Evolutionary conservation across 1,140 invertebrate species (phyloP).

Genomic region (Drosophila setifemur): DNA sequence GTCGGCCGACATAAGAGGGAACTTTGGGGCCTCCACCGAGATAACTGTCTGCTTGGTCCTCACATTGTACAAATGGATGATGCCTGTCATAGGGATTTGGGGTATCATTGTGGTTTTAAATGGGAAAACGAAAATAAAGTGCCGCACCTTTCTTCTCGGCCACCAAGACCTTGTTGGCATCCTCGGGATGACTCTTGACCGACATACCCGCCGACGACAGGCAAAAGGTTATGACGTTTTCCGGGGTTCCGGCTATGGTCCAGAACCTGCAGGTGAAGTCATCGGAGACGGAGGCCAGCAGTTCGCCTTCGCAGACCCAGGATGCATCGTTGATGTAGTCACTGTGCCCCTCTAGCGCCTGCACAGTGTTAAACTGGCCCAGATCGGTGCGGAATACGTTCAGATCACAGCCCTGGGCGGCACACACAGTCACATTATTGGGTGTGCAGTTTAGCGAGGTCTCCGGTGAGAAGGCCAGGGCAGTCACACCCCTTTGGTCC

Average conservation of each 20-base stretch:
- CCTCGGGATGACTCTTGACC: slow-evolving; percentile 88
- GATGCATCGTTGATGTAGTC: slow-evolving; percentile 88
- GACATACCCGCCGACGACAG: slow-evolving; percentile 88
- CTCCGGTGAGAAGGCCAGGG: slow-evolving; percentile 86
- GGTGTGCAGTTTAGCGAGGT: slow-evolving; percentile 85
- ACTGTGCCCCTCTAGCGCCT: slow-evolving; percentile 83
- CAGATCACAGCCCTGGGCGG: slow-evolving; percentile 84
- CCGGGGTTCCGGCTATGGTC: slow-evolving; percentile 84
- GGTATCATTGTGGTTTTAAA: too few relatives aligned
- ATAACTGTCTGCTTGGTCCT: slow-evolving; percentile 87
- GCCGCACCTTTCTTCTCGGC: slow-evolving; percentile 88
- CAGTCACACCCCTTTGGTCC: slow-evolving; percentile 75
- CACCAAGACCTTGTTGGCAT: slow-evolving; percentile 89
- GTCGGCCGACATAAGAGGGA: slow-evolving; percentile 87
- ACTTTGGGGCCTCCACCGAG: slow-evolving; percentile 86
- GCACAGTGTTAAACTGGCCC: slow-evolving; percentile 80
- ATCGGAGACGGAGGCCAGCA: slow-evolving; percentile 89
- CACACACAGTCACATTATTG: slow-evolving; percentile 84
- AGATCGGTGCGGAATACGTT: slow-evolving; percentile 85
- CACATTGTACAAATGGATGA: slow-evolving; percentile 89
- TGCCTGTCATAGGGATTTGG: slow-evolving; percentile 30
- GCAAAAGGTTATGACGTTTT: slow-evolving; percentile 85
- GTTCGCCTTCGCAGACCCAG: slow-evolving; percentile 87
- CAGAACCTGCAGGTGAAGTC: slow-evolving; percentile 90
- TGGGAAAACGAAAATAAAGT: fast-evolving